Conservation (phyloP, 2,888 invertebrate species). For the Balanococcus diminutus region DNA sequence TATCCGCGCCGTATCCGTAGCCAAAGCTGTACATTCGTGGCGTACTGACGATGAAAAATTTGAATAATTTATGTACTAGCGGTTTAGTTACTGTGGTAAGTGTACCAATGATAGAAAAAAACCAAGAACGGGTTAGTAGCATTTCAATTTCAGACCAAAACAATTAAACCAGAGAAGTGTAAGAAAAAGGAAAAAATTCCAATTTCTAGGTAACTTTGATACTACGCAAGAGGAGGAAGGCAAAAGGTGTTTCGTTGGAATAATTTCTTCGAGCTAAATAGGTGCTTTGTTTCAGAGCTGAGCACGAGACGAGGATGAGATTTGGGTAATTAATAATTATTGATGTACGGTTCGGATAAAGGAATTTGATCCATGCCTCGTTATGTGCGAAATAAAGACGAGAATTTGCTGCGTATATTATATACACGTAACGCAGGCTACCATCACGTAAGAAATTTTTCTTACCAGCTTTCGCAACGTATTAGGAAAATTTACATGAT, state of each 20-base stretch:
- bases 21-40: background rate
- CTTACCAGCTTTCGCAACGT: background rate
- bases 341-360: background rate
- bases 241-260: background rate
- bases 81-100: background rate
- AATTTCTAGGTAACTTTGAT: background rate
- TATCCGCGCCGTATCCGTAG: background rate
- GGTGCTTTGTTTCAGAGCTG: background rate
- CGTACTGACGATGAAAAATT: slow-evolving; percentile 18
- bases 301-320: no score
- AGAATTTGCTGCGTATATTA: background rate
- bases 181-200: background rate
- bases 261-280: background rate
- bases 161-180: background rate
- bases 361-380: no score
- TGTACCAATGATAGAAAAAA: background rate
- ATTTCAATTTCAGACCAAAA: background rate
- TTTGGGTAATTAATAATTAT: background rate
- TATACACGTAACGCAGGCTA: background rate
- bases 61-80: background rate
- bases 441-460: background rate
- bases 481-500: slow-evolving; percentile 21
- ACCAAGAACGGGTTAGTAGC: background rate
- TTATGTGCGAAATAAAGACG: no score
- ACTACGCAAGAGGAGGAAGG: background rate